Evolutionary conservation across 2,113 vertebrate genomes (phyloP).

Genomic region (Lamprotornis superbus): DNA sequence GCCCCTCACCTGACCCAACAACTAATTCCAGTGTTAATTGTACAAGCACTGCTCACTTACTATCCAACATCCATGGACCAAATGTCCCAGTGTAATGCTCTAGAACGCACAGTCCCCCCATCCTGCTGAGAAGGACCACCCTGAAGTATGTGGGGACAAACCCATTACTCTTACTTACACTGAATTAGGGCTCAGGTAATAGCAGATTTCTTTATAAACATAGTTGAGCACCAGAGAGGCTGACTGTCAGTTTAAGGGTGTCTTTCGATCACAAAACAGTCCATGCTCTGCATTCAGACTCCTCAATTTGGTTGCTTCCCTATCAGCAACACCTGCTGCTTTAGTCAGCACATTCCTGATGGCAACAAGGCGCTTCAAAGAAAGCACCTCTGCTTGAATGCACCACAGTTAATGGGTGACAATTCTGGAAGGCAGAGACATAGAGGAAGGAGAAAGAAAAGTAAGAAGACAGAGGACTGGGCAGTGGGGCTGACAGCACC

Average conservation of each 20-base stretch:
- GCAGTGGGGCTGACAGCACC: fast-evolving
- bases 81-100: not conserved
- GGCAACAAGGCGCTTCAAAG: not conserved
- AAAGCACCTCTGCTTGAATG: fast-evolving
- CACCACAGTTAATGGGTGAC: not conserved
- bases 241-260: not conserved
- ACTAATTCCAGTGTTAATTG: not conserved
- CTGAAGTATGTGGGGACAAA: not conserved
- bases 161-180: not conserved
- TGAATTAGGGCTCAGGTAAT: not conserved
- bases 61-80: not conserved
- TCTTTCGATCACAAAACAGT: not conserved
- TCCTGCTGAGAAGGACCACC: not conserved
- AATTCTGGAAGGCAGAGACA: not conserved
- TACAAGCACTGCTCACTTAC: not conserved
- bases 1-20: not conserved
- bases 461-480: not conserved
- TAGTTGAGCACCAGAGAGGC: not conserved
- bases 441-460: not conserved
- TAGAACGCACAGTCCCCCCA: not conserved
- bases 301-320: not conserved
- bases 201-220: not conserved
- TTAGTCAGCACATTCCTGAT: not conserved
- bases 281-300: not conserved
- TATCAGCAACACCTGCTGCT: not conserved